Evolutionary conservation across 2,113 vertebrate genomes (phyloP).

Genomic region (Nymphicus hollandicus): DNA sequence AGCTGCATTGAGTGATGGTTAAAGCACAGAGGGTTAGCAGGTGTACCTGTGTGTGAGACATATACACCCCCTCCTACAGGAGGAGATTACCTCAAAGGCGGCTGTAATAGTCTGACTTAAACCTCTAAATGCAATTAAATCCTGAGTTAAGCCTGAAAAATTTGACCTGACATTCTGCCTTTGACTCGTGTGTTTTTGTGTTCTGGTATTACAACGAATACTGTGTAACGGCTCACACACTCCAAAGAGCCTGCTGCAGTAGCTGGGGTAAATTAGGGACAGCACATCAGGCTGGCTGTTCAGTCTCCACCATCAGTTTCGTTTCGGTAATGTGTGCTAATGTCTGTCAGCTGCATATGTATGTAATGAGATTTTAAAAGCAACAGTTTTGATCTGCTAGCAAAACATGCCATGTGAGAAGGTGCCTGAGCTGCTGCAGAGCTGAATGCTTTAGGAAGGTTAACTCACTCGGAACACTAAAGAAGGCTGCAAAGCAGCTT

Average conservation of each 20-base stretch:
- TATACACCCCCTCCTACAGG: rapidly evolving
- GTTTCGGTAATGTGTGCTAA: neutral
- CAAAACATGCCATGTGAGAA: neutral
- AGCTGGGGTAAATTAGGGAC: neutral
- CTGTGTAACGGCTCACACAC: neutral
- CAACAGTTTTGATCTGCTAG: neutral
- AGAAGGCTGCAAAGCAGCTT: neutral
- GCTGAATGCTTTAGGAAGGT: neutral
- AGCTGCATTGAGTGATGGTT: neutral
- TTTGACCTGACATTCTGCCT: constrained; percentile 16
- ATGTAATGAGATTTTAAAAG: constrained; percentile 21
- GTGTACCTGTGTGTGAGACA: neutral
- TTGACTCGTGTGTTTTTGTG: neutral
- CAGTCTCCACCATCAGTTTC: neutral
- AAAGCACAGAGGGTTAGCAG: neutral
- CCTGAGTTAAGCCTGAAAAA: constrained; percentile 42
- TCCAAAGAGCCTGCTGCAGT: neutral
- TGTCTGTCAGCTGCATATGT: constrained; percentile 5
- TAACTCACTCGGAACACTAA: neutral
- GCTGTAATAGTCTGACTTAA: constrained; percentile 18
- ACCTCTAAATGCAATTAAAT: constrained; percentile 57
- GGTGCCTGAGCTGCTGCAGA: neutral
- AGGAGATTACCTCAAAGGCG: constrained; percentile 4
- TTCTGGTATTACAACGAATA: neutral
- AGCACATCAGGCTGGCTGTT: neutral